These are phyloP conservation scores for Tenrec ecaudatus DNA, from an alignment of 2,113 vertebrate genomes.

Conservation along the genomic window DNA sequence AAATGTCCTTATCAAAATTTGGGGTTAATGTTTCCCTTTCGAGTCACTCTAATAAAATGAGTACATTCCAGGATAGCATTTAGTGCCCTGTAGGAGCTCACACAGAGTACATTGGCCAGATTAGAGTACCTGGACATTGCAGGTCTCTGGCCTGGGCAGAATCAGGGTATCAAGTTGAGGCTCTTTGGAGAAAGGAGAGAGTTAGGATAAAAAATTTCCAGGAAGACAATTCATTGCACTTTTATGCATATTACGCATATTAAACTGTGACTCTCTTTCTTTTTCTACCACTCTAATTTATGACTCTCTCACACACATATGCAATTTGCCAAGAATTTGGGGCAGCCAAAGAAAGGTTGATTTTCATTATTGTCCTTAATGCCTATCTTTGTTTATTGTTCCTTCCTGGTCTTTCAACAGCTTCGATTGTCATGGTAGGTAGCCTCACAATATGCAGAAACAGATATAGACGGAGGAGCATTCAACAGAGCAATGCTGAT, in stretches of 20 bases:
- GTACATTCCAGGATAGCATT: neutral
- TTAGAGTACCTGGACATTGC: neutral
- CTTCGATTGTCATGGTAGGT: neutral
- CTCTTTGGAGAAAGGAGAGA: neutral
- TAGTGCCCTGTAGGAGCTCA: neutral
- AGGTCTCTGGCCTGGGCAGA: neutral
- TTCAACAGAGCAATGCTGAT: neutral
- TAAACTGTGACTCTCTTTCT: constrained; percentile 71
- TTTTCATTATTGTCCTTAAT: neutral
- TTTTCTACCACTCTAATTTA: constrained; percentile 71
- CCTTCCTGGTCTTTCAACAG: neutral
- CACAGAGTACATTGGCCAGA: neutral
- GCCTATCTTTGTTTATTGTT: neutral
- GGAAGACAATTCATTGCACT: neutral
- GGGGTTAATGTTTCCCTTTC: constrained; percentile 6
- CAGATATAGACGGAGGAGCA: neutral
- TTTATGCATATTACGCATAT: neutral
- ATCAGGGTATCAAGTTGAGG: neutral
- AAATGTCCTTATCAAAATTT: neutral
- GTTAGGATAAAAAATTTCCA: neutral
- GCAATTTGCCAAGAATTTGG: neutral
- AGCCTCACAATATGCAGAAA: neutral
- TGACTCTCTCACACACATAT: constrained; percentile 69
- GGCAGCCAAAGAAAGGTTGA: neutral
- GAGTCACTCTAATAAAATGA: neutral